Evolutionary conservation across 2,797 vertebrate species (phyloP).

Genomic region (Alosa sapidissima): DNA sequence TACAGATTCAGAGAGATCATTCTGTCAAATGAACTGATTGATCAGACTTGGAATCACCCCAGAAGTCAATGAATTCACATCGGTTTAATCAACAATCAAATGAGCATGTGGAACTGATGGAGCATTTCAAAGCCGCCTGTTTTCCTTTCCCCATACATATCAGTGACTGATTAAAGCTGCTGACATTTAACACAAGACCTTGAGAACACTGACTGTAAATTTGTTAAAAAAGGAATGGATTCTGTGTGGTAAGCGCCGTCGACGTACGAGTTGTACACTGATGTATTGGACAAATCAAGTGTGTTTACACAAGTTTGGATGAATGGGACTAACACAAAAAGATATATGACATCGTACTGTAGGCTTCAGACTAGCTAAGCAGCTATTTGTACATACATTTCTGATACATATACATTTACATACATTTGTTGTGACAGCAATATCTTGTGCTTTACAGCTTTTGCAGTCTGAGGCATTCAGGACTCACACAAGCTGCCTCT

Average conservation of each 20-base stretch:
- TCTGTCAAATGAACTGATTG: background rate
- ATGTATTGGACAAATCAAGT: too few relatives aligned
- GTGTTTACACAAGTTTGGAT: too few relatives aligned
- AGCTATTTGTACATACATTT: too few relatives aligned
- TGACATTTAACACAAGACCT: slow-evolving; percentile 45
- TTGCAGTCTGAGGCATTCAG: background rate
- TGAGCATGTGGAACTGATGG: slow-evolving; percentile 46
- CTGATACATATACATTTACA: background rate
- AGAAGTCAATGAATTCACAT: slow-evolving; percentile 7
- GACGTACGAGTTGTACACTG: too few relatives aligned
- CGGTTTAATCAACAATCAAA: background rate
- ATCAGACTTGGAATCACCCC: background rate
- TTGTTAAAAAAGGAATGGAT: too few relatives aligned
- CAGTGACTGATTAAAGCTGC: slow-evolving; percentile 51
- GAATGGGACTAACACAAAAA: too few relatives aligned
- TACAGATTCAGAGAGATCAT: background rate
- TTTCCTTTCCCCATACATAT: slow-evolving; percentile 71
- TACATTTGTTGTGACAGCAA: background rate
- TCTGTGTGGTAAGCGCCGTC: too few relatives aligned
- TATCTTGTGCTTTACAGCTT: background rate
- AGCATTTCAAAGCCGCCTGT: slow-evolving; percentile 71
- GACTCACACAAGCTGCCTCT: background rate
- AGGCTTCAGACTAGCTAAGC: too few relatives aligned
- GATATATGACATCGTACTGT: too few relatives aligned
- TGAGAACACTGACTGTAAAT: slow-evolving; percentile 48